Conservation (phyloP, 2,113 vertebrate genomes). For the Heteronetta atricapilla region DNA sequence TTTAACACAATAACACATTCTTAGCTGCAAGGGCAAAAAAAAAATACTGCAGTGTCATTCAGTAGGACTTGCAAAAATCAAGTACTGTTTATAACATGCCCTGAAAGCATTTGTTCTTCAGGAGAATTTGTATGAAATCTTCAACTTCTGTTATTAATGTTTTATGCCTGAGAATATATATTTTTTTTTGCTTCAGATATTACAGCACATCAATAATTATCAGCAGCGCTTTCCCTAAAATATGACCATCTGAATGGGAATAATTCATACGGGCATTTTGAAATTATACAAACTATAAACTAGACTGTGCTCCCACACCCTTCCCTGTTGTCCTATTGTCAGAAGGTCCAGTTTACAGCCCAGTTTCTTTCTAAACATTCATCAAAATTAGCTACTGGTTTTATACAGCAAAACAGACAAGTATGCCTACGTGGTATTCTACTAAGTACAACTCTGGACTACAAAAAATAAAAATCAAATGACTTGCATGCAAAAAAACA, state of each 20-base stretch:
- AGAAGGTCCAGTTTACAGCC: neutral
- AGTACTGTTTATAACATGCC: neutral
- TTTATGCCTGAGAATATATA: neutral
- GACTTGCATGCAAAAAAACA: neutral
- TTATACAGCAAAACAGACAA: neutral
- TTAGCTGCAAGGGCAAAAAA: neutral
- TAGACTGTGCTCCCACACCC: neutral
- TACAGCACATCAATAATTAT: neutral
- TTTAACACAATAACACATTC: slow-evolving; percentile 1
- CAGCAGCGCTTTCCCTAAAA: neutral
- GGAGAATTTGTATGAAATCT: neutral
- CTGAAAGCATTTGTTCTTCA: slow-evolving; percentile 13
- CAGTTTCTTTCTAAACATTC: neutral
- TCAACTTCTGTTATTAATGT: neutral
- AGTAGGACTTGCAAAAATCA: neutral
- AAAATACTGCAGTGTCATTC: neutral
- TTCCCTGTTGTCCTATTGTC: neutral
- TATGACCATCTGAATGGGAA: neutral
- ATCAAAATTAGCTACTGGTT: neutral
- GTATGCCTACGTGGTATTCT: neutral
- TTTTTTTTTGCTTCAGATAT: neutral
- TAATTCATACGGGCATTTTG: neutral
- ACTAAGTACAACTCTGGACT: neutral
- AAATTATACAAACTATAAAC: neutral
- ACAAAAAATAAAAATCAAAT: neutral